phyloP scores from a whole-genome alignment of 2,888 invertebrate genomes.

The Octodonta nipae region DNA sequence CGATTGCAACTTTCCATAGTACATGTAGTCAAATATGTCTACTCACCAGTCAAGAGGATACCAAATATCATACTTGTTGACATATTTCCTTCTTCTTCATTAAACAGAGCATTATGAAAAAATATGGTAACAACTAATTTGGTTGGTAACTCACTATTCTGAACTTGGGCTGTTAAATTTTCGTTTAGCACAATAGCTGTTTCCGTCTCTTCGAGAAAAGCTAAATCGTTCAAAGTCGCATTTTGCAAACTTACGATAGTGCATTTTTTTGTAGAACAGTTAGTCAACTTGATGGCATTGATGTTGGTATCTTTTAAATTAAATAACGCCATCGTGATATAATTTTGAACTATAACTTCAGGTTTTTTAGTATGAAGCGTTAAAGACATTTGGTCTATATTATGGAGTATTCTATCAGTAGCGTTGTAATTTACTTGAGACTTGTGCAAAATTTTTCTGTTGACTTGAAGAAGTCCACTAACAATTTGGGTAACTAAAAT shows the following conservation, averaged over 20 bases:
- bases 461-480: conserved; percentile 32
- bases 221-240: conserved; percentile 19
- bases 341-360: conserved; percentile 29
- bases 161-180: conserved; percentile 14
- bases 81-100: conserved; percentile 11
- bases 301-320: conserved; percentile 30
- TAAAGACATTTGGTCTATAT: conserved; percentile 14
- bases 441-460: conserved; percentile 12
- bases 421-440: conserved; percentile 15
- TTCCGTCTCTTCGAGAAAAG: not conserved
- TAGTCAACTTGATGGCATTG: conserved; percentile 35
- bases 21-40: no score
- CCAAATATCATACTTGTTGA: conserved; percentile 39
- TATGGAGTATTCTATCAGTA: conserved; percentile 17
- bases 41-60: conserved; percentile 42
- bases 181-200: conserved; percentile 16
- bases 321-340: conserved; percentile 37
- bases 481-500: conserved; percentile 34
- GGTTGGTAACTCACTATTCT: conserved; percentile 6
- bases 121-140: conserved; percentile 16
- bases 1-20: no score
- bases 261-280: conserved; percentile 26
- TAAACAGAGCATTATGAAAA: conserved; percentile 18
- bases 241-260: no score
- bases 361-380: conserved; percentile 3